Base-by-base conservation (phyloP, 2,888 invertebrate species). In the Oeneis ivallda region DNA sequence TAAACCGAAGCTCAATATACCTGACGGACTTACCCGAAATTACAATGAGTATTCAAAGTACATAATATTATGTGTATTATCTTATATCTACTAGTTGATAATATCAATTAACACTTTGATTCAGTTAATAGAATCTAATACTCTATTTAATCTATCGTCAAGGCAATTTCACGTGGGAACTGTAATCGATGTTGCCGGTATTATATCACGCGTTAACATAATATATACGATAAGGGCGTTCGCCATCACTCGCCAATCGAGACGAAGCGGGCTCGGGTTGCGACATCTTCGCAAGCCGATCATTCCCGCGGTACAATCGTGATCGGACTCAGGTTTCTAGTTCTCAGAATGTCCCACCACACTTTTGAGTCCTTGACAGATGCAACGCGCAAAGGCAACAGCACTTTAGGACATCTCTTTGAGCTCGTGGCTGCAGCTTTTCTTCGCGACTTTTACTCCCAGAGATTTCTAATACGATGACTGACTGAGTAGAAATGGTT, bases 251-350 rank as follows among this genome's bases (percentile, higher is more conserved):
- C 34, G 64, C 63, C 59, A 56, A 69, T 61, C 53, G 58, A 62
- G 45, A n/a, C n/a, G 61, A 61, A 68, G 59, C 68, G 65, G 60
- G 52, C 62, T 67, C 63, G 37, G 19, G 58, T 68, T 70, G 65
- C 68, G 58, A 63, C 64, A 64, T 66, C 64, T 59, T 60, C 64
- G 45, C 67, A 52, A 43, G 47, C 19, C 41, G 26, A 13, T 26
- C 34, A 49, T 54, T n/a, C 15, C 39, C 58, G 47, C 59, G 45
- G 56, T 52, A 34, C 62, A 59, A 39, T 68, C 59, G 32, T 58
- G 37, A 63, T 65, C 47, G 57, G 52, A 53, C 54, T 67, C 58
- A 58, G 54, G 43, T 56, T 62, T 59, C 68, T 56, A 62, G 59
- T 41, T 43, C 43, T 62, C 19, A 47, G 53, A 53, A 50, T 50